Conservation (phyloP, 1,140 invertebrate genomes). For the Drosophila ambigua region DNA sequence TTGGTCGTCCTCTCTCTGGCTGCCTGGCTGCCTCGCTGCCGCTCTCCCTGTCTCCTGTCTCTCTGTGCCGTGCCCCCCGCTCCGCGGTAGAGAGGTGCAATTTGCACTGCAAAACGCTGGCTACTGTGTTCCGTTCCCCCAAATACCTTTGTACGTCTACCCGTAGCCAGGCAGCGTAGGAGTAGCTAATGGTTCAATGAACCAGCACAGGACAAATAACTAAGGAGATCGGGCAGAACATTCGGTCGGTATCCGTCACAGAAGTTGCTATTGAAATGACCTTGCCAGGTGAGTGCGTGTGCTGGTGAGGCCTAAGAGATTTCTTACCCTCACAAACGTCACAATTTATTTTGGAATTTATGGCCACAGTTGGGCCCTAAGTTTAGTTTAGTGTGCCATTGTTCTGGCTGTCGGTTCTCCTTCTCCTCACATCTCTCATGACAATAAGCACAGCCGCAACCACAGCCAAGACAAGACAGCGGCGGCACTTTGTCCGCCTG, state of each 20-base stretch:
- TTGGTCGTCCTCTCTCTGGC: slow-evolving; percentile 8
- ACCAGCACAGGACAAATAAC: slow-evolving; percentile 38
- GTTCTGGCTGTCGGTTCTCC: slow-evolving; percentile 62
- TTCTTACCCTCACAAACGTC: slow-evolving; percentile 34
- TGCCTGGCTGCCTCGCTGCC: neutral
- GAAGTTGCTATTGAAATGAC: slow-evolving; percentile 52
- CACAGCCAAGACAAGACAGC: slow-evolving; percentile 35
- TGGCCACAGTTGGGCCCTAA: slow-evolving; percentile 46
- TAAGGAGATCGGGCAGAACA: slow-evolving; percentile 3
- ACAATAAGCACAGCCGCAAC: slow-evolving; percentile 63
- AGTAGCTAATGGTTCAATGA: slow-evolving; percentile 60
- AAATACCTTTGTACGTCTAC: slow-evolving; percentile 26
- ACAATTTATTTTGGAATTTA: slow-evolving; percentile 70
- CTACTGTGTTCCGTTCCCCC: slow-evolving; percentile 61
- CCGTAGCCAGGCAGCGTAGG: slow-evolving; percentile 38
- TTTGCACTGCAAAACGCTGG: slow-evolving; percentile 57
- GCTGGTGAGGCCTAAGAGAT: slow-evolving; percentile 16
- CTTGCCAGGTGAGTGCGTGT: slow-evolving; percentile 49
- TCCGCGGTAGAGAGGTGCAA: slow-evolving; percentile 16
- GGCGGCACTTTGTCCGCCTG: slow-evolving; percentile 37
- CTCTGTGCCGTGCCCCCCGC: neutral
- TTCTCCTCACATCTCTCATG: slow-evolving; percentile 63
- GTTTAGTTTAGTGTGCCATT: slow-evolving; percentile 79
- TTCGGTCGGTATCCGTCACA: slow-evolving; percentile 32
- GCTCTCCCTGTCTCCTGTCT: slow-evolving; percentile 7